Base-by-base conservation (phyloP, 1,140 invertebrate genomes). In the Nasonia longicornis region DNA sequence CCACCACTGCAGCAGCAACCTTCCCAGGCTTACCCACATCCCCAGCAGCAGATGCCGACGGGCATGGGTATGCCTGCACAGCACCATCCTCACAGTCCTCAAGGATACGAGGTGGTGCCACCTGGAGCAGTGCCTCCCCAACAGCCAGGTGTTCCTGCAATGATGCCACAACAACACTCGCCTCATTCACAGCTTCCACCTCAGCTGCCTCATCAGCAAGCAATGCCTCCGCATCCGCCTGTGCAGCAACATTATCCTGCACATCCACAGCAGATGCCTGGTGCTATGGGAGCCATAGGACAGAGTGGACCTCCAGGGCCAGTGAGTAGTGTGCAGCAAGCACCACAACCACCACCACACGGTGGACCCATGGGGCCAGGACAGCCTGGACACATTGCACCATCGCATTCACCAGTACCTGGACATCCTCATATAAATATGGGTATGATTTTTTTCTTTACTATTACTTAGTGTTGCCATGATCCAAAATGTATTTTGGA, bases 1-100 rank as follows among this genome's bases (percentile, higher is more conserved):
- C 88, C 91, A 10, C 90, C 89, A 45, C 89, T 83, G 35, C 88
- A 91, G 22, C 89, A 91, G n/a, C 86, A 89, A 86, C 80, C 84
- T 14, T 91, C 92, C 75, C 91, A 92, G 83, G 91, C 89, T 76
- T 93, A 93, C 90, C 87, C 92, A 0, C 92, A 92, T 83, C 87
- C 89, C 3, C 90, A 89, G 72, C 91, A 90, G 72, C 91, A 92
- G 84, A 92, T 93, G 90, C 92, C 91, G 35, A 88, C 91, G 8
- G 91, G 91, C 82, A 92, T 91, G 85, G 87, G 88, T 8, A 78
- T 82, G 22, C 69, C 70, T 35, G 38, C 58, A 2, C 75, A 71
- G 8, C 80, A 82, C 11, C 69, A 77, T 48, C 80, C 80, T 12
- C 73, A 72, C 3, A 77, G 69, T 26, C 75, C 75, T 2, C 81